These are phyloP conservation scores for Calameuta idolon DNA, from an alignment of 2,888 invertebrate genomes.

Conservation along the genomic window DNA sequence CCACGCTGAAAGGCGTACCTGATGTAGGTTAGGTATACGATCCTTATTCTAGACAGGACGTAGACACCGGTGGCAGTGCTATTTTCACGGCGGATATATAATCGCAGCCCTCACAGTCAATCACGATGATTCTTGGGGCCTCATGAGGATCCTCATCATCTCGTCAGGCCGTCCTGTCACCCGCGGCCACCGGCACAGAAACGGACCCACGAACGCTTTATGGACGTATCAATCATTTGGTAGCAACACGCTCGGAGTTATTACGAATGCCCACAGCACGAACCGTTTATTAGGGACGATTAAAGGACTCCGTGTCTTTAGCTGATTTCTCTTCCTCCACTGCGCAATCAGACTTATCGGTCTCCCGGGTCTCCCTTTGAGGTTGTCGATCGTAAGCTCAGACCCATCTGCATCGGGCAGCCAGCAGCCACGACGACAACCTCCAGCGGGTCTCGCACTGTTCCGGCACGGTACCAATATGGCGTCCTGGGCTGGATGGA, in stretches of 20 bases:
- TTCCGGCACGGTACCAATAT: conserved; percentile 50
- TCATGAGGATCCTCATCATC: conserved; percentile 62
- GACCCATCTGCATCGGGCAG: neutral
- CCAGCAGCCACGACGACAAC: neutral
- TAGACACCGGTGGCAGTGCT: conserved; percentile 55
- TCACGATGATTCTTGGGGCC: conserved; percentile 61
- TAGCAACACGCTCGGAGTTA: conserved; percentile 50
- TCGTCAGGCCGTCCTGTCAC: conserved; percentile 62
- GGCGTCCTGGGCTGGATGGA: conserved; percentile 37
- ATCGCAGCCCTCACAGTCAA: conserved; percentile 44
- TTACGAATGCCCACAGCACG: conserved; percentile 35
- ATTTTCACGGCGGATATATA: neutral
- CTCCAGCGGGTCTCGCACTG: neutral
- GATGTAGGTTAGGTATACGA: neutral
- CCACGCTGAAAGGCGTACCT: neutral
- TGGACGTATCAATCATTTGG: conserved; percentile 67
- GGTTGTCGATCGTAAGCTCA: neutral
- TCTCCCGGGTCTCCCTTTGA: no score
- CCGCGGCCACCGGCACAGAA: conserved; percentile 56
- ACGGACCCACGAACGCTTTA: conserved; percentile 53
- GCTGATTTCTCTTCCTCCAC: neutral
- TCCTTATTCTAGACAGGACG: neutral
- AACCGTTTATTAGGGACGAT: conserved; percentile 65
- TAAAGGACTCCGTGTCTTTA: conserved; percentile 59
- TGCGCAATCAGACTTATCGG: neutral